Evolutionary conservation across 2,113 vertebrate species (phyloP).

Genomic region (Vidua macroura): DNA sequence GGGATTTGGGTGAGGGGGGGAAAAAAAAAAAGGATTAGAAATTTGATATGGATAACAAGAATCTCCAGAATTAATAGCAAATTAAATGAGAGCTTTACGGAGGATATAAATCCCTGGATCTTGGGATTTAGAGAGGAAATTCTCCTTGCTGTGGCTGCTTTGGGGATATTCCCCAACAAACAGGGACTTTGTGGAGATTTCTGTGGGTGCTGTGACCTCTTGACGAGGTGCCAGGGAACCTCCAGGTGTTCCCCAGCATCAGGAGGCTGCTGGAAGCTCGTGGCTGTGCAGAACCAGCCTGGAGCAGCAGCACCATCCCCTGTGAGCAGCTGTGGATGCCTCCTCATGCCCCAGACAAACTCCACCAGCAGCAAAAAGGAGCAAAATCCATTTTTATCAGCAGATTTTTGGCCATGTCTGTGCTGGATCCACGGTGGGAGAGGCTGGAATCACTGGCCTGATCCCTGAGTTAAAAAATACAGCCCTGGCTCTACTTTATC

Average conservation of each 20-base stretch:
- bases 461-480: background rate
- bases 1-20: background rate
- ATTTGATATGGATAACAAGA: background rate
- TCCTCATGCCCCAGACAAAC: accelerated
- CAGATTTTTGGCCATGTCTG: accelerated
- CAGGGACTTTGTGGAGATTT: background rate
- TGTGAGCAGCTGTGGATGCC: accelerated
- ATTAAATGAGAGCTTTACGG: background rate
- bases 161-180: accelerated
- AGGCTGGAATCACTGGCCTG: background rate
- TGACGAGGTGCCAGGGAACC: accelerated
- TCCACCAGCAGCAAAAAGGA: background rate
- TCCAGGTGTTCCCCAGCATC: accelerated
- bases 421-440: accelerated
- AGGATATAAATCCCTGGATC: background rate
- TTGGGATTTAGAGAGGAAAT: background rate
- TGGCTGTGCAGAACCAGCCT: background rate
- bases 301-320: accelerated
- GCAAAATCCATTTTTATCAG: accelerated
- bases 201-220: background rate
- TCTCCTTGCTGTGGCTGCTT: background rate
- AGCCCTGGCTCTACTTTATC: background rate
- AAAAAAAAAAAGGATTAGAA: background rate
- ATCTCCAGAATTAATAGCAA: slow-evolving; percentile 4
- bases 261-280: background rate